Conservation (phyloP, 2,113 vertebrate species). For the Tinamus guttatus region DNA sequence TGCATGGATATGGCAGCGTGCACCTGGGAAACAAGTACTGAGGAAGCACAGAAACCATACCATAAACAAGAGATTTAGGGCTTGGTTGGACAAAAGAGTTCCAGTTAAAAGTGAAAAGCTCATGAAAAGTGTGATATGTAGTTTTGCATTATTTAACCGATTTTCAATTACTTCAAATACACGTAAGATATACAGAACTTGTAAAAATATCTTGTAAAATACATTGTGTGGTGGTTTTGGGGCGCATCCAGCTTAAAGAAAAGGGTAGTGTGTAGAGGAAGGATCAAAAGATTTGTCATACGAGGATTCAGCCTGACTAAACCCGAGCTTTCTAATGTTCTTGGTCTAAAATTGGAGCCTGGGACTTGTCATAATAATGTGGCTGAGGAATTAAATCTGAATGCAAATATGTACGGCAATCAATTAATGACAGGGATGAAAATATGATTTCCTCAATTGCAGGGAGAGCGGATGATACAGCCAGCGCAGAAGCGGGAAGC, state of each 20-base stretch:
- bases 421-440: background rate
- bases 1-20: background rate
- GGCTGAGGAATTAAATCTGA: background rate
- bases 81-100: background rate
- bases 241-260: background rate
- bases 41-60: background rate
- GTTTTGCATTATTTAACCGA: background rate
- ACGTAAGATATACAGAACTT: background rate
- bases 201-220: background rate
- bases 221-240: accelerated
- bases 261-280: background rate
- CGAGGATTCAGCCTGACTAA: background rate
- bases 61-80: background rate
- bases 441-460: background rate
- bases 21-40: background rate
- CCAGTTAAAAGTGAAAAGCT: background rate
- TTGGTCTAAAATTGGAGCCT: background rate
- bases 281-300: background rate
- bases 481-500: background rate
- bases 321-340: background rate
- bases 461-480: background rate
- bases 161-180: background rate
- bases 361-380: background rate
- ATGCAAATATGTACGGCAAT: background rate
- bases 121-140: background rate